Percentiles rank a stretch among this genome's conserved stretches.
Evolutionary conservation across 2,888 invertebrate species (phyloP).

Genomic region (Lydus trimaculatus): DNA sequence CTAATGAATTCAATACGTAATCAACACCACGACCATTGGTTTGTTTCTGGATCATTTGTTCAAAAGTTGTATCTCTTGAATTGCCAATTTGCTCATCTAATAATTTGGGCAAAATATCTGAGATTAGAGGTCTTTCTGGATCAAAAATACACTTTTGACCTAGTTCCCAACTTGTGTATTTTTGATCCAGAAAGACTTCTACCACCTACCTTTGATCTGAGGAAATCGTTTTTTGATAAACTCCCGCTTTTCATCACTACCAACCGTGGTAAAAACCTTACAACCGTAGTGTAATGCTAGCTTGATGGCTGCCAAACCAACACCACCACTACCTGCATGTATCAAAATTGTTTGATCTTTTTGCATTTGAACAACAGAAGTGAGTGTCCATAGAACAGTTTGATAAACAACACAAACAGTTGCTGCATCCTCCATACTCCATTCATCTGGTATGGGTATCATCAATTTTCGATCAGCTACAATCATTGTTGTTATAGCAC

Average conservation of each 20-base stretch:
- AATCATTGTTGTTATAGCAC: conserved; percentile 69
- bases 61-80: conserved; percentile 87
- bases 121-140: too few species aligned
- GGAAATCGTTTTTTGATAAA: conserved; percentile 67
- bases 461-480: conserved; percentile 64
- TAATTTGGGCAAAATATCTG: too few species aligned
- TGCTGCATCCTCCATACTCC: conserved; percentile 76
- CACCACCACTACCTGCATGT: conserved; percentile 73
- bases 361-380: not conserved
- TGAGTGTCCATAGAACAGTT: conserved; percentile 60
- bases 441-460: conserved; percentile 72
- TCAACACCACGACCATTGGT: conserved; percentile 92
- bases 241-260: conserved; percentile 69
- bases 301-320: conserved; percentile 81
- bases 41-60: conserved; percentile 78
- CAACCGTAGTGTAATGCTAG: conserved; percentile 71
- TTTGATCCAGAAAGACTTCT: too few species aligned
- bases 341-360: conserved; percentile 54
- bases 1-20: conserved; percentile 87
- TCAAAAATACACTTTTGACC: too few species aligned
- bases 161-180: too few species aligned
- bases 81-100: conserved; percentile 56
- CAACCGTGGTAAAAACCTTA: conserved; percentile 75
- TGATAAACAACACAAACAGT: conserved; percentile 78
- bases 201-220: conserved; percentile 47